A percentile compares a stretch with the other conserved stretches of the same genome.
Evolutionary conservation across 2,888 invertebrate species (phyloP).

Genomic region (Chrysodeixis includens): DNA sequence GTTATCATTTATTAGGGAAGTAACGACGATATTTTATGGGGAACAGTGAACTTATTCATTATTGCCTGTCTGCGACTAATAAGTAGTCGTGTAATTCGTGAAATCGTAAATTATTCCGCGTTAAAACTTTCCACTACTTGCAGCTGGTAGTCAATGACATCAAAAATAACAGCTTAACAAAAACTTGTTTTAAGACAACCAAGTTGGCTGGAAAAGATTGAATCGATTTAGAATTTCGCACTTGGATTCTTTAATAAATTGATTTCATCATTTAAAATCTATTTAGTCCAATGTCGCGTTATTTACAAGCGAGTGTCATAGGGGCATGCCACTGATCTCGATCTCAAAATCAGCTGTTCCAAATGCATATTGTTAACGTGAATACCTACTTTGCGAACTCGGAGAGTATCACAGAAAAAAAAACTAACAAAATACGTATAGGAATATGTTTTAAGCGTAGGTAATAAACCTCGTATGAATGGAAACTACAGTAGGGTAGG

Average conservation of each 20-base stretch:
- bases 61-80: neutral
- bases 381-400: neutral
- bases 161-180: neutral
- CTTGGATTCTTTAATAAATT: conserved; percentile 23
- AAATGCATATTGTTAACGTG: neutral
- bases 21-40: conserved; percentile 48
- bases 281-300: conserved; percentile 43
- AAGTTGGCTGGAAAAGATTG: conserved; percentile 10
- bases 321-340: conserved; percentile 23
- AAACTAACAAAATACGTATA: no score
- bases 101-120: neutral
- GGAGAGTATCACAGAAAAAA: neutral
- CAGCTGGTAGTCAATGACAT: neutral
- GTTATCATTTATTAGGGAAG: conserved; percentile 58
- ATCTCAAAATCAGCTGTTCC: conserved; percentile 13
- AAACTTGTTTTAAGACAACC: neutral
- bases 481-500: no score
- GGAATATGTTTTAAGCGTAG: no score
- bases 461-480: no score
- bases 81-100: neutral
- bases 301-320: conserved; percentile 27
- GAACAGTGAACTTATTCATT: conserved; percentile 13
- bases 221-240: conserved; percentile 32
- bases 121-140: conserved; percentile 18
- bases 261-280: conserved; percentile 27